Conservation (phyloP, 2,797 vertebrate species). For the Dermochelys coriacea region DNA sequence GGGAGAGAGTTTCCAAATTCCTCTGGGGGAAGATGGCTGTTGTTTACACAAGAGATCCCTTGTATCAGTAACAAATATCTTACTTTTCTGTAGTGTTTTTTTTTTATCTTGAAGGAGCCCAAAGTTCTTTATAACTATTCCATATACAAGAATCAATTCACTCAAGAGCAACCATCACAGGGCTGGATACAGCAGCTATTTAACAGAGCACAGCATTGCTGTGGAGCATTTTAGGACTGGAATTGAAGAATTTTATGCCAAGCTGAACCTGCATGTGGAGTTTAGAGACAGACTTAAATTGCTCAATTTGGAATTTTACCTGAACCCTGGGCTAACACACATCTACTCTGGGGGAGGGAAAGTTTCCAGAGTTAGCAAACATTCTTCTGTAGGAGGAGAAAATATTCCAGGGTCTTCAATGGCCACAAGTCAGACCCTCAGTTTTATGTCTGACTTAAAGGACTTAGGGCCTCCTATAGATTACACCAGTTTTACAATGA, state of each 20-base stretch:
- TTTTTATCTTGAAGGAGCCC: not conserved
- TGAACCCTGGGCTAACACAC: not conserved
- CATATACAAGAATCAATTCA: not conserved
- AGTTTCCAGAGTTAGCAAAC: not conserved
- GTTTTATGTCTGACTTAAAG: not conserved
- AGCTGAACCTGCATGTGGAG: not conserved
- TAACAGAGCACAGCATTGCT: not conserved
- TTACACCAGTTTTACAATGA: not conserved
- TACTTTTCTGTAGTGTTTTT: not conserved
- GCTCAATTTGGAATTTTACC: not conserved
- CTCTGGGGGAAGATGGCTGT: not conserved
- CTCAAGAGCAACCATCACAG: not conserved
- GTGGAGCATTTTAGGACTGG: not conserved
- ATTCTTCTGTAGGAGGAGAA: not conserved
- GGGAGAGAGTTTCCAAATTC: not conserved
- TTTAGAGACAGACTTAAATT: not conserved
- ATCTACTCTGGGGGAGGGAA: not conserved
- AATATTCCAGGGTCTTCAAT: not conserved
- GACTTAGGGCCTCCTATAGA: not conserved
- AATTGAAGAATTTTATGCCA: not conserved
- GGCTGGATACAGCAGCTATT: not conserved
- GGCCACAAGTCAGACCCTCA: not conserved
- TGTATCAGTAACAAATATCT: constrained; percentile 9
- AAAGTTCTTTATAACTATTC: not conserved
- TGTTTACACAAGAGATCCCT: not conserved